These are phyloP conservation scores for Triplophysa tibetana DNA, from an alignment of 2,113 vertebrate genomes.

Conservation along the genomic window DNA sequence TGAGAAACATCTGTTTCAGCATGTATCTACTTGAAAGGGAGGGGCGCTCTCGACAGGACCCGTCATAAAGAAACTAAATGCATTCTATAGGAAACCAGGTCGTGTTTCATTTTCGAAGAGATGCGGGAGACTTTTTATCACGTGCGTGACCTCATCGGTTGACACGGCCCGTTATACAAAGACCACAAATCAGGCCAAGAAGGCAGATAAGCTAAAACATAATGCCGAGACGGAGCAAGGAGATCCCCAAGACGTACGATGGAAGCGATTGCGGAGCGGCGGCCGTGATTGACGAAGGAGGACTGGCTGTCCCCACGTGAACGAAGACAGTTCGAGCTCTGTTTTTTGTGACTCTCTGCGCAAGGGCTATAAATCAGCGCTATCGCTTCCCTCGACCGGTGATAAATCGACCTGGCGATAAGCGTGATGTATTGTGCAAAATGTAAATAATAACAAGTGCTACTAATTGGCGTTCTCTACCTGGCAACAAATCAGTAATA, in stretches of 20 bases:
- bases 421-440: slow-evolving; percentile 89
- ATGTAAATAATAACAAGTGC: slow-evolving; percentile 90
- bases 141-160: slow-evolving; percentile 6
- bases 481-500: slow-evolving; percentile 80
- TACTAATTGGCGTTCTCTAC: slow-evolving; percentile 84
- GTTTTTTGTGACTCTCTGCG: slow-evolving; percentile 74
- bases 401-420: slow-evolving; percentile 88
- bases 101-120: slow-evolving; percentile 27
- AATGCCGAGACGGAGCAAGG: background rate
- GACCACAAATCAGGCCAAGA: slow-evolving; percentile 18
- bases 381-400: slow-evolving; percentile 80
- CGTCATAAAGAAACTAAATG: slow-evolving; percentile 34
- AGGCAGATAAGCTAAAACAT: slow-evolving; percentile 28
- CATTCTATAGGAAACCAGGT: slow-evolving; percentile 18
- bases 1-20: slow-evolving; percentile 49
- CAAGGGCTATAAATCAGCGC: slow-evolving; percentile 90
- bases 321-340: slow-evolving; percentile 36
- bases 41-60: slow-evolving; percentile 17
- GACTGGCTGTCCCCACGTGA: slow-evolving; percentile 30
- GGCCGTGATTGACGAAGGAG: background rate
- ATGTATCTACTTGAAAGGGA: slow-evolving; percentile 26
- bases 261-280: background rate
- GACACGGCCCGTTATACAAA: background rate
- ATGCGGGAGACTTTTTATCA: slow-evolving; percentile 5
- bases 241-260: background rate